Base-by-base conservation (phyloP, 2,888 invertebrate genomes). In the Flabesymbios commensalis region DNA sequence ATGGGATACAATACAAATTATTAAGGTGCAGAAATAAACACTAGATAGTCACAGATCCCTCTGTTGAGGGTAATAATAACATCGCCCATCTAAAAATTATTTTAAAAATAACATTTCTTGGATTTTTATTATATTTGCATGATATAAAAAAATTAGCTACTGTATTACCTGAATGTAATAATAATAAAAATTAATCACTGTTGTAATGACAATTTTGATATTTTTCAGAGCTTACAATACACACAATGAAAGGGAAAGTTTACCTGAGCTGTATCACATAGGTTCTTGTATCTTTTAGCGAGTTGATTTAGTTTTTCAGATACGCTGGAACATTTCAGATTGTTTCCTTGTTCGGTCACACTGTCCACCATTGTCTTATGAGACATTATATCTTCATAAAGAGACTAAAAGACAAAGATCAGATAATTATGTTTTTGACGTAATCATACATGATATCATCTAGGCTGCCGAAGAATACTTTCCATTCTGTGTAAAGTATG, bases 351-450 rank as follows among this genome's bases (percentile, higher is more conserved):
- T 72, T 94, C 93, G 79, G 93, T 94, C 22, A 96, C 92, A 56
- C 90, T 89, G 77, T 94, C 93, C 0, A 96, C 92, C 56, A 94
- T 84, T 58, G 89, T 88, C 79, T 93, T 92, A 83, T 95, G 95
- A 0, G 92, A 90, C 85, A 91, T 89, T 49, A 96, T 94, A 83
- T 96, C 96, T 83, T 95, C 95, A 76, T 94, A 92, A 86, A 94
- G 90, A 22, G 77, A 75, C 82, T 82, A 70, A 29, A 73, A 65
- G 32, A 19, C 41, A n/a, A 22, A 53, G n/a, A n/a, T n/a, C n/a
- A n/a, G n/a, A n/a, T n/a, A n/a, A n/a, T n/a, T n/a, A n/a, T n/a
- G n/a, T n/a, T n/a, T n/a, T n/a, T n/a, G n/a, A n/a, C n/a, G n/a
- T n/a, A n/a, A n/a, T n/a, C n/a, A n/a, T n/a, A n/a, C n/a, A n/a